Evolutionary conservation across 2,797 vertebrate species (phyloP).

Genomic region (Acropternis orthonyx): DNA sequence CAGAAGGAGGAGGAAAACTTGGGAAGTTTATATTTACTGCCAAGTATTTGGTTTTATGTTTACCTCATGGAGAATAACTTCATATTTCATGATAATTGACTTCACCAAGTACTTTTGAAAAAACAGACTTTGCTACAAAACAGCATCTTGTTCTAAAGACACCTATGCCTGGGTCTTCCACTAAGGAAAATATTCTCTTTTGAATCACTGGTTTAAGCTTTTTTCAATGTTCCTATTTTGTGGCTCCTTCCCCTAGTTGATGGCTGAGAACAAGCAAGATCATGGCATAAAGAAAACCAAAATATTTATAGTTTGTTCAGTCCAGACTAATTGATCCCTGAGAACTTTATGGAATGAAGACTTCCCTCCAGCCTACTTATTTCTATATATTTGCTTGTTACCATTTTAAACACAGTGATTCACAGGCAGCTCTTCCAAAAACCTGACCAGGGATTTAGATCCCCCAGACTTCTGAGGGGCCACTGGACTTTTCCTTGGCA

Average conservation of each 20-base stretch:
- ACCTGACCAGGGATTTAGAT: not conserved
- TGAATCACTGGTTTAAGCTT: not conserved
- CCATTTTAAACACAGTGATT: not conserved
- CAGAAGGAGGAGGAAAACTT: constrained; percentile 6
- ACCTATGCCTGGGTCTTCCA: not conserved
- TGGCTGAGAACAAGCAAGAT: not conserved
- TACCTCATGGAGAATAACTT: not conserved
- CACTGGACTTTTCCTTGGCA: not conserved
- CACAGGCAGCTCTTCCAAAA: not conserved
- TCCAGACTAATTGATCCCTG: not conserved
- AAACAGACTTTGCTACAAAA: not conserved
- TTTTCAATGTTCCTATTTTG: not conserved
- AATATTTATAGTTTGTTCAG: not conserved
- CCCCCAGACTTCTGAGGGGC: not conserved
- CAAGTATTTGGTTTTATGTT: constrained; percentile 45
- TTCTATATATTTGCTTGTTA: not conserved
- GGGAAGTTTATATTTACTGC: constrained; percentile 41
- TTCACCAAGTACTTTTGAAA: not conserved
- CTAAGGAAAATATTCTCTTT: not conserved
- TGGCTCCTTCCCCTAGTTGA: not conserved
- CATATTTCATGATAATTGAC: constrained; percentile 18
- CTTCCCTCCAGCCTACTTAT: not conserved
- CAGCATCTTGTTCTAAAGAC: not conserved
- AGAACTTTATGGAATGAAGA: not conserved
- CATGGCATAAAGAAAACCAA: not conserved